Percentiles rank a stretch among this genome's conserved stretches.
Evolutionary conservation across 1,140 invertebrate genomes (phyloP).

Genomic region (Tetramorium parvispinum): DNA sequence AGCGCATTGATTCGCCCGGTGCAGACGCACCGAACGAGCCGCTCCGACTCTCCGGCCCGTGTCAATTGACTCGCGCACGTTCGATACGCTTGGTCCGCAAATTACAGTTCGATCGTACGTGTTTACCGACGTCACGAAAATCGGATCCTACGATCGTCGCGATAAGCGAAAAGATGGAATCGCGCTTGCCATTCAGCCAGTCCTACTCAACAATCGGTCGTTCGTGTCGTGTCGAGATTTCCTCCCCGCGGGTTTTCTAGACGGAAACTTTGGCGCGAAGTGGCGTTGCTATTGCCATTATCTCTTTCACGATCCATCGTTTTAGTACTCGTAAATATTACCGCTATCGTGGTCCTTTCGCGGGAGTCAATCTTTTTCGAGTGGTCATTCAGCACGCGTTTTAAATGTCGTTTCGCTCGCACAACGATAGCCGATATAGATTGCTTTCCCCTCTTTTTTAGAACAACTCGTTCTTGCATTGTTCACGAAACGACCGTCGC

Average conservation of each 20-base stretch:
- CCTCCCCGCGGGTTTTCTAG: background rate
- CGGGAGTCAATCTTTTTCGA: constrained; percentile 5
- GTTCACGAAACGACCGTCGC: background rate
- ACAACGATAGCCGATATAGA: background rate
- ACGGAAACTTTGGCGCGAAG: background rate
- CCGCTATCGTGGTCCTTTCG: background rate
- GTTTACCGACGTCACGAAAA: background rate
- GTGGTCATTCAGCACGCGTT: background rate
- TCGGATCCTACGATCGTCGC: background rate
- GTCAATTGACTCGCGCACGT: constrained; percentile 14
- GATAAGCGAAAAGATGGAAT: background rate
- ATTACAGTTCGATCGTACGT: background rate
- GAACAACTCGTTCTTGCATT: background rate
- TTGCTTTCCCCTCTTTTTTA: constrained; percentile 14
- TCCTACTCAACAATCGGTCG: background rate
- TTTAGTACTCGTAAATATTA: constrained; percentile 4
- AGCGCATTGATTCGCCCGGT: constrained; percentile 45
- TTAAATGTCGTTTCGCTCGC: constrained; percentile 6
- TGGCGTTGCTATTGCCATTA: background rate
- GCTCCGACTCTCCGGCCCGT: background rate
- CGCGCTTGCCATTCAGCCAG: background rate
- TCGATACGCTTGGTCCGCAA: background rate
- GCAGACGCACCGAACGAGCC: background rate
- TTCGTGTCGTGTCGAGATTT: background rate
- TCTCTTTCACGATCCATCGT: background rate